Evolutionary conservation across 1,140 invertebrate genomes (phyloP), one percentile per base, ranked within the genome.

Genomic region (Aleiodes sp.): DNA sequence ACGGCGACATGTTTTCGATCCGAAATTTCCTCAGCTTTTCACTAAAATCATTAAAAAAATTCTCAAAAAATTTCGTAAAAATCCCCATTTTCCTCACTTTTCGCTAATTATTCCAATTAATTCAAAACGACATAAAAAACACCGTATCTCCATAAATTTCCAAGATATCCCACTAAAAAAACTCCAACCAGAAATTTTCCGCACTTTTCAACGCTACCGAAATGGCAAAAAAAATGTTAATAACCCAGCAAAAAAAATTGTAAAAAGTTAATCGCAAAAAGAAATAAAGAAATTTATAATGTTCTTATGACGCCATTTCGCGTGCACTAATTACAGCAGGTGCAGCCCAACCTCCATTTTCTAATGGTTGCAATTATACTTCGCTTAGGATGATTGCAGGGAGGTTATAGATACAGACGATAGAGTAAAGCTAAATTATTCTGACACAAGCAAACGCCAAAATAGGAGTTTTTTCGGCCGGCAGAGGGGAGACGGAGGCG

Each of bases 301-400:
- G 21, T 21, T 52, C 3, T 52, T 52, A 52, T 52, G 26, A 52
- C 19, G 21, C 46, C 46, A 52, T 52, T 52, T 52, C 46, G 46
- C 46, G 46, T 52, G 46, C 46, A 24, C 46, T 52, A 63, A 41
- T 37, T 63, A 41, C 60, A 41, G 26, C 60, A 63, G 39, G 39
- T 39, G 33, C 60, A 41, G 19, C 60, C 31, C 37, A 24, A 24
- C 37, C 21, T 39, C 39, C 31, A 26, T 63, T 63, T 37, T 67
- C 64, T 76, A 75, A 73, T 73, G 69, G 75, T 65, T 64, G 41
- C 74, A 76, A 78, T 78, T 78, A 77, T 77, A 77, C 35, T 76
- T 71, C 72, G 71, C 76, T 78, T 76, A 76, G 71, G 75, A 63
- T 73, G 73, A 76, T 77, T 43, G 65, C 52, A 41, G 43, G 64